phyloP scores from a whole-genome alignment of 2,888 invertebrate species.

The Chymomyza procnemis region DNA sequence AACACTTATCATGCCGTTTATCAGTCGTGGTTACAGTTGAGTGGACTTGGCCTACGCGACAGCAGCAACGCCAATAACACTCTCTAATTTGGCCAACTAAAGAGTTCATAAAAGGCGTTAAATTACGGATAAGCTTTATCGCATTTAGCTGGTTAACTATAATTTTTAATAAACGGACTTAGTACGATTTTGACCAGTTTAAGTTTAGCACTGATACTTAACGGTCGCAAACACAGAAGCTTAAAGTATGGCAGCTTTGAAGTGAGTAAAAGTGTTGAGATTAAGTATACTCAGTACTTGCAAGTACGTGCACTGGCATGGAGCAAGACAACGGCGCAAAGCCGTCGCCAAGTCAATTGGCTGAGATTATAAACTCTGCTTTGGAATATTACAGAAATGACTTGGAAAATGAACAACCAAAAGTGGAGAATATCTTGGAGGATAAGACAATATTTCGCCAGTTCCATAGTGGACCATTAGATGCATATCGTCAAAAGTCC shows the following conservation, averaged over 20 bases:
- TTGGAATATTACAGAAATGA: slow-evolving; percentile 44
- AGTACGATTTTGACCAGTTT: slow-evolving; percentile 35
- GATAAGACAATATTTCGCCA: slow-evolving; percentile 80
- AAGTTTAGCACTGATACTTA: slow-evolving; percentile 33
- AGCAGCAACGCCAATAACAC: slow-evolving; percentile 11
- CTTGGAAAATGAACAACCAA: slow-evolving; percentile 10
- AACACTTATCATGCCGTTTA: slow-evolving; percentile 35
- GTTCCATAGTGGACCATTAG: slow-evolving; percentile 83
- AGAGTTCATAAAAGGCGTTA: slow-evolving; percentile 14
- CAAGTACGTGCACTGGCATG: not conserved
- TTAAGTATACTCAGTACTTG: not conserved
- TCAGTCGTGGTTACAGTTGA: slow-evolving; percentile 22
- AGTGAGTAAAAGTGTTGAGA: slow-evolving; percentile 33
- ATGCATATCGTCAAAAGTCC: slow-evolving; percentile 82
- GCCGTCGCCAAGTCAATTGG: slow-evolving; percentile 13
- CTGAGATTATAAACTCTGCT: slow-evolving; percentile 35
- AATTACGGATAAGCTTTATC: slow-evolving; percentile 37
- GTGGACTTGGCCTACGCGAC: slow-evolving; percentile 23
- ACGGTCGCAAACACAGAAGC: slow-evolving; percentile 6
- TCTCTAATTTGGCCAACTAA: not conserved
- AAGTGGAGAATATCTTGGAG: slow-evolving; percentile 53
- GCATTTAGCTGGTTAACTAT: not conserved
- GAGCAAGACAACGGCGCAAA: slow-evolving; percentile 22
- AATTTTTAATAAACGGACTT: slow-evolving; percentile 29
- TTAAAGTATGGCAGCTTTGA: slow-evolving; percentile 45